Percentiles rank a stretch among this genome's conserved stretches.
Conservation (phyloP, 2,113 vertebrate genomes). For the Psilopsiagon aurifrons region DNA sequence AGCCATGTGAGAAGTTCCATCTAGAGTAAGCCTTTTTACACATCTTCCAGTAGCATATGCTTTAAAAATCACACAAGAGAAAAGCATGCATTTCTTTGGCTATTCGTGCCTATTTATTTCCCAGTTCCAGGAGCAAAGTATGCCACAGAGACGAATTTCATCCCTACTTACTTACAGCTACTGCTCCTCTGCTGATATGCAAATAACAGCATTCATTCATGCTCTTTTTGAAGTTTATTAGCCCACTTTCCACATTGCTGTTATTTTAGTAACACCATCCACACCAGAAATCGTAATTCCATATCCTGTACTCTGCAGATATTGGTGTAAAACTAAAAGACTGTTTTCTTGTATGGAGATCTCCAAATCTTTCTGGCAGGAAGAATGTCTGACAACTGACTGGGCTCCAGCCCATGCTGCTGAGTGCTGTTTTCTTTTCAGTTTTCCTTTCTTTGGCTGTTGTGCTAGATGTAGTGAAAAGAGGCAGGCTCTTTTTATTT, state of each 20-base stretch:
- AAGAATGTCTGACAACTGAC: background rate
- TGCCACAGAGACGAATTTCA: slow-evolving; percentile 21
- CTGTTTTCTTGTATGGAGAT: background rate
- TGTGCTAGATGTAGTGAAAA: background rate
- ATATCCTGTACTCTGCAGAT: background rate
- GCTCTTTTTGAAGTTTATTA: background rate
- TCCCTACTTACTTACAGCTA: background rate
- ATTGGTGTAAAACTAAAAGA: background rate
- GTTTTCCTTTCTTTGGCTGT: background rate
- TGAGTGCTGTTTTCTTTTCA: background rate
- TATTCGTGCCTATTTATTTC: background rate
- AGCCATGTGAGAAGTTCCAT: slow-evolving; percentile 1
- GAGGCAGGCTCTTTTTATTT: background rate
- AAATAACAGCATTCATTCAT: background rate
- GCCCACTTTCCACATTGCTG: background rate
- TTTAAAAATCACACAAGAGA: background rate
- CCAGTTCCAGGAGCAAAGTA: background rate
- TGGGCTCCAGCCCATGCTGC: slow-evolving; percentile 8
- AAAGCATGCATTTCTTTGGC: background rate
- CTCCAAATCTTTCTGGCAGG: slow-evolving; percentile 19
- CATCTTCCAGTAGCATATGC: slow-evolving; percentile 28
- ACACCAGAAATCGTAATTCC: background rate
- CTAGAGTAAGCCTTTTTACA: background rate
- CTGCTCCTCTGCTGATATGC: background rate
- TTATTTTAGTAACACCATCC: background rate